Evolutionary conservation across 2,797 vertebrate genomes (phyloP), one percentile per base, ranked within the genome.

Genomic region (Macropodus opercularis): DNA sequence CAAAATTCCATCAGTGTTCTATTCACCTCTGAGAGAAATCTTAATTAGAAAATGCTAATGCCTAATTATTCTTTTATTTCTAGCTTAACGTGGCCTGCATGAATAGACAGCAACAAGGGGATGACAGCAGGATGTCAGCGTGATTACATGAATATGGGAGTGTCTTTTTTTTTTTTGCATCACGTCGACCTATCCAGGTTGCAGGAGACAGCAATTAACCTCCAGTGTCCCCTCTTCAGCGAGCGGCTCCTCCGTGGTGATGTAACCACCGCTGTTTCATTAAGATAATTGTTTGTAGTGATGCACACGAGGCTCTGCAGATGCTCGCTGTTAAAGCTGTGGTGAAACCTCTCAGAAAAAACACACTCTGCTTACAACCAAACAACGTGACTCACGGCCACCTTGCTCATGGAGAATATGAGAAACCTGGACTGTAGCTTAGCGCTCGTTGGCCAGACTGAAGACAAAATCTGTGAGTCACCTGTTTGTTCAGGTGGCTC

Each of bases 41-140:
- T 75, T 83, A 84, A 89, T 87, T 78, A 83, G 60, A 73, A n/a
- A 75, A 64, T 4, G 3, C 23, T 75, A 71, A 81, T 63, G 61
- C 40, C 0, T 68, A 69, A 81, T 84, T 79, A 72, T 59, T 81
- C 63, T 68, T 83, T 84, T 84, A 78, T 83, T 77, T 78, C 29
- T 21, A 8, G 54, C 19, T 77, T 75, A 68, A 63, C 29, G 1
- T 42, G 52, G 52, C 41, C 56, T 15, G 62, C 44, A 8, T 50
- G 60, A 70, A 57, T 29, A 43, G 32, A 64, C 51, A 19, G 24
- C 47, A 63, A 74, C 68, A 75, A 72, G 40, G 51, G 58, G 52
- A 61, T 66, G 67, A 77, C 51, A 72, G 54, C 56, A 67, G 58
- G 14, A 63, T 63, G 75, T 63, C 40, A 43, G 48, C 8, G 4